phyloP scores from a whole-genome alignment of 2,797 vertebrate species.

The Pelochelys cantorii region DNA sequence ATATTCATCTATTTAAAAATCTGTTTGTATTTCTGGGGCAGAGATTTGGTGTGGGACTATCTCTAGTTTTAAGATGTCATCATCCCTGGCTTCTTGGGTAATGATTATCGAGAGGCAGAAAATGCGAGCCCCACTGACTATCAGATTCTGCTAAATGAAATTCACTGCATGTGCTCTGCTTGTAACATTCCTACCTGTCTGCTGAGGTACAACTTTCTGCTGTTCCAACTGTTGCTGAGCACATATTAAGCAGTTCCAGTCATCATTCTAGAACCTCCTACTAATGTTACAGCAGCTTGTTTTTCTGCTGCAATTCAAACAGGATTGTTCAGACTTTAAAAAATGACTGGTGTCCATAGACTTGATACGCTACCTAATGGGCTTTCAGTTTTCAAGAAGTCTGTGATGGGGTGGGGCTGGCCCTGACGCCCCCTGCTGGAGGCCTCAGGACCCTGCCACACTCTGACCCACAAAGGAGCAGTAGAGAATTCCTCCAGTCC shows the following conservation, averaged over 20 bases:
- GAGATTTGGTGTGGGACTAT: conserved; percentile 34
- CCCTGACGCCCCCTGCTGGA: too few species aligned
- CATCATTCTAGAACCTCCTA: conserved; percentile 70
- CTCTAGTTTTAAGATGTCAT: conserved; percentile 22
- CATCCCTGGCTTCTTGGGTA: conserved; percentile 54
- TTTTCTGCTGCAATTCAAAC: conserved; percentile 29
- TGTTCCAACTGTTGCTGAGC: conserved; percentile 77
- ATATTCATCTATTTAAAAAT: conserved; percentile 18
- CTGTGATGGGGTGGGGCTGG: too few species aligned
- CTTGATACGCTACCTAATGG: conserved; percentile 36
- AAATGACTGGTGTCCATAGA: conserved; percentile 48
- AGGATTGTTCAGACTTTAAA: conserved; percentile 38
- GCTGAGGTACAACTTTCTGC: conserved; percentile 58
- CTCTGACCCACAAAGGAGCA: too few species aligned
- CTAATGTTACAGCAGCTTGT: conserved; percentile 59
- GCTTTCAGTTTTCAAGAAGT: conserved; percentile 15
- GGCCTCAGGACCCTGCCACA: too few species aligned
- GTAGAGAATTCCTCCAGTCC: too few species aligned
- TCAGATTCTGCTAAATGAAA: conserved; percentile 68
- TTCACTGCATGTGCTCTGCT: conserved; percentile 56
- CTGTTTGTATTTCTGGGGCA: neutral
- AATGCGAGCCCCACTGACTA: conserved; percentile 68
- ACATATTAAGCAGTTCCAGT: conserved; percentile 69
- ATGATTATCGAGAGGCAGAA: conserved; percentile 66
- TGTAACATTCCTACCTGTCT: neutral